These are phyloP conservation scores for Hypanus sabinus DNA, from an alignment of 2,113 vertebrate species.

Conservation along the genomic window DNA sequence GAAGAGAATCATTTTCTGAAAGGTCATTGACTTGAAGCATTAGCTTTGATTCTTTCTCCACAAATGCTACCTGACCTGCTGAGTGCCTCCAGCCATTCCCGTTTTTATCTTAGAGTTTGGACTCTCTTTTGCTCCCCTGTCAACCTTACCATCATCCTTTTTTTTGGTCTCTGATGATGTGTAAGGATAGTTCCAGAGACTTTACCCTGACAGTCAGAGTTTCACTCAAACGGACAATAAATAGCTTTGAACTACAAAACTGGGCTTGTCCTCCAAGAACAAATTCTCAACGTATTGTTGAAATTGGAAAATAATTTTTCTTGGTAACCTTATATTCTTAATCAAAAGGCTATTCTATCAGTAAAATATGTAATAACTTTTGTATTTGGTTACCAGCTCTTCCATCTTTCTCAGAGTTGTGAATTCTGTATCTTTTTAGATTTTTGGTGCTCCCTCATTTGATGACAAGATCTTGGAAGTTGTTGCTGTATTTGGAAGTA, in stretches of 20 bases:
- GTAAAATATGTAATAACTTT: background rate
- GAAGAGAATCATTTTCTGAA: too few relatives aligned
- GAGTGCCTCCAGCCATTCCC: too few relatives aligned
- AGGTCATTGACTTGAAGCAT: too few relatives aligned
- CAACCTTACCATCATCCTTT: background rate
- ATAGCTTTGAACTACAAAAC: background rate
- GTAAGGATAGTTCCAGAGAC: background rate
- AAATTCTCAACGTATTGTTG: background rate
- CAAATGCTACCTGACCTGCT: too few relatives aligned
- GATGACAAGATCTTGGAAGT: slow-evolving; percentile 97
- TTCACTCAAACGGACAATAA: background rate
- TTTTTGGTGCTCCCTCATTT: slow-evolving; percentile 92
- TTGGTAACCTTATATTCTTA: background rate
- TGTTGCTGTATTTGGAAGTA: slow-evolving; percentile 91
- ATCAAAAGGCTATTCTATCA: background rate
- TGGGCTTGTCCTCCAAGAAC: background rate
- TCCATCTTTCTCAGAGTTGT: background rate
- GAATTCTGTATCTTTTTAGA: slow-evolving; percentile 57
- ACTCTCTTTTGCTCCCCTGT: background rate
- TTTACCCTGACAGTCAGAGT: background rate
- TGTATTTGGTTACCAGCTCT: too few relatives aligned
- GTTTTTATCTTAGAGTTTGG: too few relatives aligned
- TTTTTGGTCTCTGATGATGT: background rate
- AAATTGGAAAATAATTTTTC: background rate
- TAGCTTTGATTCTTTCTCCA: too few relatives aligned